phyloP scores from a whole-genome alignment of 2,797 vertebrate genomes.

The Octomys mimax region DNA sequence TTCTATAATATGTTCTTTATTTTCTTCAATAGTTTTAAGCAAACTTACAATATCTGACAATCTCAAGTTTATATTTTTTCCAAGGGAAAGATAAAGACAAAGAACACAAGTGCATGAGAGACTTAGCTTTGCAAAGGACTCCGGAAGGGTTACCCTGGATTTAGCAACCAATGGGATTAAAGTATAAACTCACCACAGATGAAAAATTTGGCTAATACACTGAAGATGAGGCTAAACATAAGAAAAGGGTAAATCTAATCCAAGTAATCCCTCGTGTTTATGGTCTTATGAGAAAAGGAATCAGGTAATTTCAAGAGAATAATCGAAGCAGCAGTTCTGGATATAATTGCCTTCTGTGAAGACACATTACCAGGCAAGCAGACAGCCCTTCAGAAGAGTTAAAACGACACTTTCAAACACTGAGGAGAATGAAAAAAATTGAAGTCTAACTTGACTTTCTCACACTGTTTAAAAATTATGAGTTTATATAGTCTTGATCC shows the following conservation, averaged over 20 bases:
- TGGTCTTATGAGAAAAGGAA: conserved; percentile 64
- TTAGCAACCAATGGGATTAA: conserved; percentile 51
- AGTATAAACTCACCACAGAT: conserved; percentile 68
- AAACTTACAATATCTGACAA: conserved; percentile 50
- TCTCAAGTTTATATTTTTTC: conserved; percentile 44
- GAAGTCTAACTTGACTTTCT: conserved; percentile 21
- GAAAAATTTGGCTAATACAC: conserved; percentile 67
- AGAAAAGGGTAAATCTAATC: conserved; percentile 71
- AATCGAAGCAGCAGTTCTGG: conserved; percentile 55
- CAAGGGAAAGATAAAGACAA: conserved; percentile 13
- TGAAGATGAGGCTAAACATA: conserved; percentile 67
- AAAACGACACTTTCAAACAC: conserved; percentile 50
- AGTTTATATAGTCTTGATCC: conserved; percentile 12
- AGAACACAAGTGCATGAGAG: conserved; percentile 6
- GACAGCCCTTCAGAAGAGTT: conserved; percentile 5
- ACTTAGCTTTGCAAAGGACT: conserved; percentile 55
- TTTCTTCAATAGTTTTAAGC: conserved; percentile 30
- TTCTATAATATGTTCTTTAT: background rate
- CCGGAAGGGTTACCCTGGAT: conserved; percentile 55
- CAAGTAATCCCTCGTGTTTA: conserved; percentile 74
- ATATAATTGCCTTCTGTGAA: conserved; percentile 64
- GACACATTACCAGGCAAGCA: conserved; percentile 57
- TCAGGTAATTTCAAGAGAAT: conserved; percentile 69
- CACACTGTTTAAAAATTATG: background rate
- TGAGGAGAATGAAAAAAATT: background rate